Evolutionary conservation across 2,797 vertebrate genomes (phyloP).

Genomic region (Anolis apletophallus): DNA sequence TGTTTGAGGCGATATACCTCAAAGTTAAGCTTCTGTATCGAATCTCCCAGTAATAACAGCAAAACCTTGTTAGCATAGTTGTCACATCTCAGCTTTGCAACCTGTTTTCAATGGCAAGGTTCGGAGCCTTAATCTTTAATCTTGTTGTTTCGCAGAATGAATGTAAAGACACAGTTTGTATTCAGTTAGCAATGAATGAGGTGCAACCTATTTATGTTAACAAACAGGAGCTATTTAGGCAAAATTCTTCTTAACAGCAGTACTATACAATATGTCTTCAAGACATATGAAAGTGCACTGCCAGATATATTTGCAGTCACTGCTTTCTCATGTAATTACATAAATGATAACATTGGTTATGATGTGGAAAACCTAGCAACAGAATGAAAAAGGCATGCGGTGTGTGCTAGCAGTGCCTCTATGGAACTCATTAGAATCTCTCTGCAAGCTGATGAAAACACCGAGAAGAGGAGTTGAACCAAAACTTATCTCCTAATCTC

Average conservation of each 20-base stretch:
- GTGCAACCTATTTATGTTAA: slow-evolving; percentile 2
- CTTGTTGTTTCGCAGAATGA: neutral
- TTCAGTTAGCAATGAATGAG: neutral
- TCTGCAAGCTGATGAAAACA: slow-evolving; percentile 40
- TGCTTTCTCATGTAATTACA: slow-evolving; percentile 9
- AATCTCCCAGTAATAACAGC: neutral
- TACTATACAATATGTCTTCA: slow-evolving; percentile 30
- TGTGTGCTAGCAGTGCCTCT: slow-evolving; percentile 7
- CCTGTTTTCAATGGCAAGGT: neutral
- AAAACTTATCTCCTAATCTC: slow-evolving; percentile 34
- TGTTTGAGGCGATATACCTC: neutral
- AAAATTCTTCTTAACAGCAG: slow-evolving; percentile 2
- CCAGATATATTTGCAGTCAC: slow-evolving; percentile 14
- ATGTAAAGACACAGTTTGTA: neutral
- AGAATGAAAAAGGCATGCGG: slow-evolving; percentile 22
- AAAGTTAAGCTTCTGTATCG: neutral
- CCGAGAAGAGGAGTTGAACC: slow-evolving; percentile 40
- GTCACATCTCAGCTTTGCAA: neutral
- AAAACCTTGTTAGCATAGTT: neutral
- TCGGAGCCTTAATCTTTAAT: neutral
- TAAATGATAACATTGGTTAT: slow-evolving; percentile 38
- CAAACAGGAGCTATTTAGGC: slow-evolving; percentile 2
- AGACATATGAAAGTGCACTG: slow-evolving; percentile 9
- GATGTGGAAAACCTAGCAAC: slow-evolving; percentile 36
- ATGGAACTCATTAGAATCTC: slow-evolving; percentile 36